Conservation (phyloP, 2,888 invertebrate species). For the Tryphoninae sp. region DNA sequence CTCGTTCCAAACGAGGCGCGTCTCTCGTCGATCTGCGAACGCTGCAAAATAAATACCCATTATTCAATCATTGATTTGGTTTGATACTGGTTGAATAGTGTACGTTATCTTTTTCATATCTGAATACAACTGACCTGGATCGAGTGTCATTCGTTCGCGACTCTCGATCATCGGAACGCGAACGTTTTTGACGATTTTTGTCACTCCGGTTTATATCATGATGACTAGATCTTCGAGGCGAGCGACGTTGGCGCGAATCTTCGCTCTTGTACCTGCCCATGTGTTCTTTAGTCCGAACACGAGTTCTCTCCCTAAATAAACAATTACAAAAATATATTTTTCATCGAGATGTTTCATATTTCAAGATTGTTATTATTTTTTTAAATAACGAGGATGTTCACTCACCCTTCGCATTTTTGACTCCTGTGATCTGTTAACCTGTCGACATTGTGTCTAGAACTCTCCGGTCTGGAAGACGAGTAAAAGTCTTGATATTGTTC, state of each 20-base stretch:
- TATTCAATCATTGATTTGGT: background rate
- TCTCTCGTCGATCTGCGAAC: conserved; percentile 54
- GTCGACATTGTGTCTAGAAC: conserved; percentile 31
- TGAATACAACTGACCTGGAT: conserved; percentile 39
- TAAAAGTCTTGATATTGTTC: conserved; percentile 47
- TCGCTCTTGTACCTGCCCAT: conserved; percentile 12
- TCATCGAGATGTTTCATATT: background rate
- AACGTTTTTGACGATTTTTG: conserved; percentile 48
- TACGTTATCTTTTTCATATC: no score
- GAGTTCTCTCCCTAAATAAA: conserved; percentile 23
- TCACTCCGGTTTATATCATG: conserved; percentile 37
- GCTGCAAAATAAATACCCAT: background rate
- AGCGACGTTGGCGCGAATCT: conserved; percentile 25
- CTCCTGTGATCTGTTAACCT: conserved; percentile 27
- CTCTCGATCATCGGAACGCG: conserved; percentile 52
- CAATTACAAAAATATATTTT: background rate
- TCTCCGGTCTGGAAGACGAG: conserved; percentile 47
- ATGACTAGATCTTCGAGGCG: conserved; percentile 37
- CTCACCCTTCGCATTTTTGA: conserved; percentile 41
- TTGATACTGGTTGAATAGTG: background rate
- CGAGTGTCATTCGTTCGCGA: conserved; percentile 45
- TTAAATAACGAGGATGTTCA: background rate
- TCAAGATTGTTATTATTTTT: background rate
- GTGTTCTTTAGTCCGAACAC: conserved; percentile 19
- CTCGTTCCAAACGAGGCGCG: conserved; percentile 56